phyloP scores from a whole-genome alignment of 2,888 invertebrate species.

The Eubasilissa splendida region DNA sequence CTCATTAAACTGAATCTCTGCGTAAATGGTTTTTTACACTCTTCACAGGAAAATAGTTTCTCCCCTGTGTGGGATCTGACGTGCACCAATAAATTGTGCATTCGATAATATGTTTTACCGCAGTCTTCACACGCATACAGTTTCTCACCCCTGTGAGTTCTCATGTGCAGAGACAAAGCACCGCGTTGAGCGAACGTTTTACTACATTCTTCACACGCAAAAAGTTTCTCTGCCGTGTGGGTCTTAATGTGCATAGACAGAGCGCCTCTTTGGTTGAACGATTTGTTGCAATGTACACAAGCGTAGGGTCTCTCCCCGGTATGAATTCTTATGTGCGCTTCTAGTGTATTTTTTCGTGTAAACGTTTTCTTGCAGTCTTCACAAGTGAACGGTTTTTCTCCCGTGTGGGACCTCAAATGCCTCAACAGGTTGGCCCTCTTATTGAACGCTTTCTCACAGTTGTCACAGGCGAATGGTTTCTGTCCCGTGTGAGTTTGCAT shows the following conservation, averaged over 20 bases:
- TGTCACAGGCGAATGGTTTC: neutral
- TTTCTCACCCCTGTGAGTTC: constrained; percentile 72
- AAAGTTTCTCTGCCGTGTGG: neutral
- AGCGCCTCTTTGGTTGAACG: constrained; percentile 61
- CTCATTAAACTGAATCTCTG: neutral
- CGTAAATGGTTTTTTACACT: neutral
- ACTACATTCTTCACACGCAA: constrained; percentile 75
- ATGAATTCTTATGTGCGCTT: constrained; percentile 69
- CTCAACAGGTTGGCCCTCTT: neutral
- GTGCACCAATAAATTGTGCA: constrained; percentile 62
- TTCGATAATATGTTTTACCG: constrained; percentile 70
- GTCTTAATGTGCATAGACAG: neutral
- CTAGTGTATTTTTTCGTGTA: constrained; percentile 58
- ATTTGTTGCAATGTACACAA: constrained; percentile 67
- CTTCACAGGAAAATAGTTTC: constrained; percentile 1
- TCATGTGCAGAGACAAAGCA: constrained; percentile 71
- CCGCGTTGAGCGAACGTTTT: constrained; percentile 71
- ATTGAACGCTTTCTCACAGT: neutral
- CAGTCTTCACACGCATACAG: constrained; percentile 67
- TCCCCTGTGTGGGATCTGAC: neutral
- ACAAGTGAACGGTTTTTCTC: neutral
- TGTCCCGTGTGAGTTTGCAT: constrained; percentile 1
- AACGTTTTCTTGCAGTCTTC: neutral
- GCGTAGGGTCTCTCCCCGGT: constrained; percentile 65
- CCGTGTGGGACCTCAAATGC: neutral